phyloP scores from a whole-genome alignment of 2,888 invertebrate species.

The Pammene aurita region DNA sequence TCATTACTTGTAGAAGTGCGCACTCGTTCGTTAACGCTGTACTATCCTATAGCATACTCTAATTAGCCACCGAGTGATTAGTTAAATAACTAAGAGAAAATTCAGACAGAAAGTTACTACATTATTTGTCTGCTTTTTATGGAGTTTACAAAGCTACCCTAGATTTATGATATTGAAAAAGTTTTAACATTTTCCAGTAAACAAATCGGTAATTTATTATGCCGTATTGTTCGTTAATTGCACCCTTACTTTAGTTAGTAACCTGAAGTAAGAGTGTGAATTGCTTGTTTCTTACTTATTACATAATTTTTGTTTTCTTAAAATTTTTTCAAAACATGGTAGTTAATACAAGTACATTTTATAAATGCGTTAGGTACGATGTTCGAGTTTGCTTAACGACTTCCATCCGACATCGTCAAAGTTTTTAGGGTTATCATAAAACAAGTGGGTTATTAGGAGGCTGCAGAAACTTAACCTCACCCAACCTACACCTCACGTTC shows the following conservation, averaged over 20 bases:
- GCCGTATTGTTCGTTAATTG: constrained; percentile 20
- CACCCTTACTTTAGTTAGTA: neutral
- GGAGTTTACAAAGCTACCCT: constrained; percentile 25
- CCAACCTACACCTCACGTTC: neutral
- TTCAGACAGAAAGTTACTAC: constrained; percentile 43
- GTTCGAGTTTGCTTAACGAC: neutral
- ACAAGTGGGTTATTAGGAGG: neutral
- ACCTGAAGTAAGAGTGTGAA: no score
- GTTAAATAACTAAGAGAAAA: constrained; percentile 45
- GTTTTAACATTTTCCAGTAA: constrained; percentile 26
- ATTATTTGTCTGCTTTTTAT: constrained; percentile 23
- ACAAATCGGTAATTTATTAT: constrained; percentile 35
- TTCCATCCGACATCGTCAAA: neutral
- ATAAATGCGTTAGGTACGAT: neutral
- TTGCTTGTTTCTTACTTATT: no score
- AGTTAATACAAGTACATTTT: neutral
- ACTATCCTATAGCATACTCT: neutral
- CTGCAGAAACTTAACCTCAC: neutral
- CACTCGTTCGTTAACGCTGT: no score
- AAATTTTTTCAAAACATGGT: no score
- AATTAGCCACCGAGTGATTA: constrained; percentile 45
- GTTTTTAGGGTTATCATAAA: neutral
- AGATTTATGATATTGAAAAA: constrained; percentile 38
- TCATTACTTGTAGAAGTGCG: constrained; percentile 20
- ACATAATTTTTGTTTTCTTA: no score